phyloP scores from a whole-genome alignment of 2,888 invertebrate species.

The Lobophora halterata region DNA sequence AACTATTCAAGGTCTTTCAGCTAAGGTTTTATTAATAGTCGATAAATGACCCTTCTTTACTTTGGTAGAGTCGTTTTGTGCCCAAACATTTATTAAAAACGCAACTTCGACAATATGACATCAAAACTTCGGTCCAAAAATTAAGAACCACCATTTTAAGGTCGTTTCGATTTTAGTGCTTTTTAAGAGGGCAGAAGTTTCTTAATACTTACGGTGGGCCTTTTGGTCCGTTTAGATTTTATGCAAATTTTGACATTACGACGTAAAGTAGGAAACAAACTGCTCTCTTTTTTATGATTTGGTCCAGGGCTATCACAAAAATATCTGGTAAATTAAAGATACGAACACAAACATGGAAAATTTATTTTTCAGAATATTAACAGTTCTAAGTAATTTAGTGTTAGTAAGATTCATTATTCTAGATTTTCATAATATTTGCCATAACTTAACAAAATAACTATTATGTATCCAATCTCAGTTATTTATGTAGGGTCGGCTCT shows the following conservation, averaged over 20 bases:
- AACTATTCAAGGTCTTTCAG: too few relatives aligned
- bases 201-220: constrained; percentile 38
- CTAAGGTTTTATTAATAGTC: too few relatives aligned
- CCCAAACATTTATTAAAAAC: constrained; percentile 20
- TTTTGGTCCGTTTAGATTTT: constrained; percentile 59
- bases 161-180: constrained; percentile 71
- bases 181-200: constrained; percentile 67
- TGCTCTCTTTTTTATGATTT: constrained; percentile 57
- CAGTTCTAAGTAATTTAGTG: too few relatives aligned
- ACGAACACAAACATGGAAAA: not conserved
- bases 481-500: too few relatives aligned
- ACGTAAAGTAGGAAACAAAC: constrained; percentile 63
- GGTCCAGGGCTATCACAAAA: constrained; percentile 1
- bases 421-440: too few relatives aligned
- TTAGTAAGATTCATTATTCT: too few relatives aligned
- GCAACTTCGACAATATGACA: constrained; percentile 8
- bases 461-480: too few relatives aligned
- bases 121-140: constrained; percentile 36
- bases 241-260: constrained; percentile 67
- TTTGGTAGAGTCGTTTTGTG: not conserved
- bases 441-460: too few relatives aligned
- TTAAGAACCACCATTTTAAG: constrained; percentile 64
- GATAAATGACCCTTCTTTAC: too few relatives aligned
- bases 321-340: too few relatives aligned
- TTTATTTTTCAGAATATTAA: too few relatives aligned